Base-by-base conservation (phyloP, 2,113 vertebrate genomes). In the Leucoraja erinaceus region DNA sequence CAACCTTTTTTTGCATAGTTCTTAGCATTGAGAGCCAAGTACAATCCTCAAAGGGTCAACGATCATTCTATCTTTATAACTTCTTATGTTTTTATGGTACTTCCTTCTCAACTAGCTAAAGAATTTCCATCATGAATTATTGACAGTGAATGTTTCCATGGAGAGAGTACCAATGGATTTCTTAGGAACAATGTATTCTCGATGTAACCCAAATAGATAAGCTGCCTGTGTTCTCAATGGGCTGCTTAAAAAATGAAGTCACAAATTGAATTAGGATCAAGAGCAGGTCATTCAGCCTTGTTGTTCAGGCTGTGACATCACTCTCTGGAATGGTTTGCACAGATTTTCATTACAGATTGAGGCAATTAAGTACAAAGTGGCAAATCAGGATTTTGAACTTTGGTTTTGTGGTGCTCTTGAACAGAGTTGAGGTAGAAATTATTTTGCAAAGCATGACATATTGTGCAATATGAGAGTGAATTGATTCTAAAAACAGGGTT, bases 171-270 rank as follows among this genome's bases (percentile, higher is more conserved):
- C n/a, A 18, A 66, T 16, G 12, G 83, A 86, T 63, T 88, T 59
- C n/a, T n/a, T n/a, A n/a, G n/a, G n/a, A 63, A n/a, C 12, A n/a
- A 86, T 14, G 59, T 61, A 31, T 31, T 63, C 83, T 3, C 59
- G n/a, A 31, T 88, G 28, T 63, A 31, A 63, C 59, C 56, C 56
- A 86, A n/a, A 86, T 5, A 86, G 81, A 86, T 61, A 86, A 59
- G 25, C 25, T n/a, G 81, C 25, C 56, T 31, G 31, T 63, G 59
- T 88, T 63, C 83, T 88, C 83, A 63, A 63, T 63, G 83, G 28
- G 28, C 83, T 88, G 28, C n/a, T 63, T 31, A 10, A 86, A 63
- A n/a, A 61, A 66, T 88, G 83, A 88, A 63, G n/a, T 88, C 83
- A 88, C 83, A 63, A n/a, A 5, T 31, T 88, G 83, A 63, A 47